Evolutionary conservation across 2,888 invertebrate genomes (phyloP).

Genomic region (Caenorhabditis sp.): DNA sequence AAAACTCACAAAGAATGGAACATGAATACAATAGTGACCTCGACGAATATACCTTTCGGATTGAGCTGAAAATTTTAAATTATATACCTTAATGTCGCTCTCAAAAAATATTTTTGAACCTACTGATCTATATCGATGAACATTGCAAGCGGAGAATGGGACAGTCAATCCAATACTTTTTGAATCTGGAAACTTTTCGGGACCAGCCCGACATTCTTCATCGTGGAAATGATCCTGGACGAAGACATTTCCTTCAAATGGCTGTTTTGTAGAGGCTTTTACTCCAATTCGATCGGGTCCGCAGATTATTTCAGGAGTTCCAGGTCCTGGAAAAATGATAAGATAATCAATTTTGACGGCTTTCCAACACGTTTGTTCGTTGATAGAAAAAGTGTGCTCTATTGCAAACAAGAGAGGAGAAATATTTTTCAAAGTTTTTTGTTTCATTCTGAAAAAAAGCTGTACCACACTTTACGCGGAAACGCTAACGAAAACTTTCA

Average conservation of each 20-base stretch:
- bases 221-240: conserved; percentile 70
- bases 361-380: no score
- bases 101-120: no score
- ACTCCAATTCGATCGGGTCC: conserved; percentile 70
- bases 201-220: conserved; percentile 65
- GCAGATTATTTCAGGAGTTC: conserved; percentile 70
- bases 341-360: no score
- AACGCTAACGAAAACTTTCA: no score
- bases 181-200: conserved; percentile 64
- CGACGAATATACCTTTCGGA: conserved; percentile 70
- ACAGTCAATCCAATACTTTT: conserved; percentile 66
- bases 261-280: conserved; percentile 69
- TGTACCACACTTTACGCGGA: no score
- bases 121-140: conserved; percentile 69
- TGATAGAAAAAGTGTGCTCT: no score
- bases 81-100: neutral
- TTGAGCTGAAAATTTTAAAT: conserved; percentile 56
- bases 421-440: no score
- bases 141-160: conserved; percentile 69
- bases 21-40: conserved; percentile 69
- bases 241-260: conserved; percentile 70
- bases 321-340: conserved; percentile 60
- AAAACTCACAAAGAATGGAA: conserved; percentile 60
- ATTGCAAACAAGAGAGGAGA: no score
- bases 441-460: no score